These are phyloP conservation scores for Macrocentrus cingulum DNA, from an alignment of 1,140 invertebrate species.

Conservation along the genomic window DNA sequence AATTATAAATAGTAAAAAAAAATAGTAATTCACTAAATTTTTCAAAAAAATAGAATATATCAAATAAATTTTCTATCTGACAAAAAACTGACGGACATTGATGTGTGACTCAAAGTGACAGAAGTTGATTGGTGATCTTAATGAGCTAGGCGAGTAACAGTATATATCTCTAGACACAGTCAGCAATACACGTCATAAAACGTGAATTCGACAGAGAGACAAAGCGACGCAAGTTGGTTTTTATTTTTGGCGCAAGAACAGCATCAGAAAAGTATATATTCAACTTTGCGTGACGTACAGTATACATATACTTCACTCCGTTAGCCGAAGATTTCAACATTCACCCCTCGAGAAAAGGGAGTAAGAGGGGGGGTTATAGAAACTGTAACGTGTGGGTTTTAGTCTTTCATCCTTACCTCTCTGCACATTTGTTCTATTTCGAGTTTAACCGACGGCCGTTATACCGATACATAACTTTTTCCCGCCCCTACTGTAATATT, in stretches of 20 bases:
- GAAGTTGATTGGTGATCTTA: conserved; percentile 4
- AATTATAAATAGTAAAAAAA: no score
- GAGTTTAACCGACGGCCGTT: conserved; percentile 9
- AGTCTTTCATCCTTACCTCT: background rate
- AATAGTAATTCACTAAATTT: no score
- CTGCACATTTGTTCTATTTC: conserved; percentile 11
- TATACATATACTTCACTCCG: no score
- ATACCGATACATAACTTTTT: conserved; percentile 2
- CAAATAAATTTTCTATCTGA: background rate
- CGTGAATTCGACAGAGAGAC: background rate
- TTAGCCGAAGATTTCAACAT: conserved; percentile 16
- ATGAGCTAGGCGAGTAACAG: conserved; percentile 9
- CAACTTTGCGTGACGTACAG: background rate
- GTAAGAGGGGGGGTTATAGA: background rate
- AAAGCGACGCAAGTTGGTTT: background rate
- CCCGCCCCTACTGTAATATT: conserved; percentile 5
- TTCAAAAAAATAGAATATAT: background rate
- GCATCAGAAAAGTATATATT: background rate
- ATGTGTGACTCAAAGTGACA: conserved; percentile 5
- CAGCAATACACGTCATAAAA: background rate
- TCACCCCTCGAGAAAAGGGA: background rate
- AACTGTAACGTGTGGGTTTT: background rate
- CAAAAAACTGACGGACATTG: conserved; percentile 14
- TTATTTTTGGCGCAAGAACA: conserved; percentile 10
- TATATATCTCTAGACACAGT: conserved; percentile 6